Evolutionary conservation across 2,113 vertebrate genomes (phyloP).

Genomic region (Anser cygnoides): DNA sequence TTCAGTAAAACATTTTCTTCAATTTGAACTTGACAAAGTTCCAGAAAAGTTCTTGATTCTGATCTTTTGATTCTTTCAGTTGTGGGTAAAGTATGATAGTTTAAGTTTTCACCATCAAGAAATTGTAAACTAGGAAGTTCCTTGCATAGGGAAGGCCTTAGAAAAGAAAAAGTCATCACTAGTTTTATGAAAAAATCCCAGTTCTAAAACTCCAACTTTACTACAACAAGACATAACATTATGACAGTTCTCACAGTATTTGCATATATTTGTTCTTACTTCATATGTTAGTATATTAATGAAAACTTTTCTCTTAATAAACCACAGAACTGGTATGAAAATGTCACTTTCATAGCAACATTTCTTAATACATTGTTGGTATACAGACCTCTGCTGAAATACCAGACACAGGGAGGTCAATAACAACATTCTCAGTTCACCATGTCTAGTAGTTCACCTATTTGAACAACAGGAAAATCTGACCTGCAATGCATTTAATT

Average conservation of each 20-base stretch:
- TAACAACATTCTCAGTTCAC: not conserved
- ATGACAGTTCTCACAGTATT: not conserved
- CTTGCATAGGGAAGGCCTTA: slow-evolving; percentile 79
- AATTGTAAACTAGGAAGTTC: slow-evolving; percentile 76
- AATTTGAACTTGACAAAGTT: slow-evolving; percentile 85
- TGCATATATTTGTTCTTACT: not conserved
- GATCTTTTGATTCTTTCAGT: slow-evolving; percentile 27
- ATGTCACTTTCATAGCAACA: not conserved
- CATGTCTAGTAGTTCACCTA: not conserved
- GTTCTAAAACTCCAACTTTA: not conserved
- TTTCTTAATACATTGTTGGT: not conserved
- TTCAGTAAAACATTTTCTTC: slow-evolving; percentile 75
- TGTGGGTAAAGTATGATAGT: not conserved
- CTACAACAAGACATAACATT: not conserved
- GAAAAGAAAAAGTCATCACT: not conserved
- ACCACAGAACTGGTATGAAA: not conserved
- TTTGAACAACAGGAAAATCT: not conserved
- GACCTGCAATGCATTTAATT: not conserved
- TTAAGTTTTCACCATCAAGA: slow-evolving; percentile 77
- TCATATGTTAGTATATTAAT: not conserved
- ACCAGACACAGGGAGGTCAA: not conserved
- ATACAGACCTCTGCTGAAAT: not conserved
- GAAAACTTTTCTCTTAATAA: not conserved
- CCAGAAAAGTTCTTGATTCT: slow-evolving; percentile 74
- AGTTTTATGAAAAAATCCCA: not conserved